A percentile compares a stretch with the other conserved stretches of the same genome.
phyloP scores from a whole-genome alignment of 2,888 invertebrate species.

The Acanthosepion pharaonis region DNA sequence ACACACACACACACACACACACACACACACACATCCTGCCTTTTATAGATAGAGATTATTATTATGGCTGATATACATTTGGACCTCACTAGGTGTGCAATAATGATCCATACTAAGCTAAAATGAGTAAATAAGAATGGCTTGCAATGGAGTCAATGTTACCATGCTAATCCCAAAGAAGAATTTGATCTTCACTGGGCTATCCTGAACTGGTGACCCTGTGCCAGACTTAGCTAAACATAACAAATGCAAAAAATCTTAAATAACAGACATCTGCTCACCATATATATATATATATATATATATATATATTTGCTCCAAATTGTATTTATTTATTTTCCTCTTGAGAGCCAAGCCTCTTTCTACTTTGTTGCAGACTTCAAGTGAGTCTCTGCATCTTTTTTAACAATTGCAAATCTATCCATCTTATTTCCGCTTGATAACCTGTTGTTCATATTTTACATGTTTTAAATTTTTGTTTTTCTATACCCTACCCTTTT shows the following conservation, averaged over 20 bases:
- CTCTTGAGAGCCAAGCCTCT: neutral
- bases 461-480: neutral
- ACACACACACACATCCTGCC: too few relatives aligned
- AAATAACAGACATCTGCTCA: neutral
- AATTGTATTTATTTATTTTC: neutral
- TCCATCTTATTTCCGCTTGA: neutral
- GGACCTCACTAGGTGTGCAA: too few relatives aligned
- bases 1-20: too few relatives aligned
- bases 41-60: too few relatives aligned
- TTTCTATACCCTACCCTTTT: too few relatives aligned
- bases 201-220: neutral
- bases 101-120: neutral
- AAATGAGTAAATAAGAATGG: neutral
- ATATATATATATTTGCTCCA: too few relatives aligned
- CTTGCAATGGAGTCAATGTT: neutral
- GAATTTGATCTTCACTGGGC: too few relatives aligned
- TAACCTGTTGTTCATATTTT: neutral
- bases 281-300: too few relatives aligned
- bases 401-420: slow-evolving; percentile 20
- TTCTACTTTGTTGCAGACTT: neutral
- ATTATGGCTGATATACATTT: too few relatives aligned
- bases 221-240: neutral
- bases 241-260: neutral
- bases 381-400: neutral
- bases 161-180: too few relatives aligned